Conservation (phyloP, 1,140 invertebrate genomes). For the Pseudobourletiella spinata region DNA sequence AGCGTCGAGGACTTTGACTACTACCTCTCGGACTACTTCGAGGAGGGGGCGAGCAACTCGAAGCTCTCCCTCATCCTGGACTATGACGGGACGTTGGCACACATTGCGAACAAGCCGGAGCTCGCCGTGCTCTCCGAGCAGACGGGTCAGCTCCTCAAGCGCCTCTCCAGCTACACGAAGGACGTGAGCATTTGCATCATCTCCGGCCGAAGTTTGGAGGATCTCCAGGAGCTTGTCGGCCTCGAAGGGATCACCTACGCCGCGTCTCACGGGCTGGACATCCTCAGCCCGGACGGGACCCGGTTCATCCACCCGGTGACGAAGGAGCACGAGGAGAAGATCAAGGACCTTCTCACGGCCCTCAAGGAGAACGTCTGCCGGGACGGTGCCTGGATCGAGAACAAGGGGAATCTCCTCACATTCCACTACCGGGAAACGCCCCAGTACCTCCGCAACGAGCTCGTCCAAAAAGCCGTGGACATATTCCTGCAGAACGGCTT, state of each 20-base stretch:
- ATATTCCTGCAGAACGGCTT: conserved; percentile 39
- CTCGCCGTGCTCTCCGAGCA: conserved; percentile 40
- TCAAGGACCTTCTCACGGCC: conserved; percentile 37
- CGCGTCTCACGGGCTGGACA: conserved; percentile 43
- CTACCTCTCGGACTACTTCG: conserved; percentile 39
- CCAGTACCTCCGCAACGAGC: conserved; percentile 23
- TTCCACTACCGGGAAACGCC: conserved; percentile 43
- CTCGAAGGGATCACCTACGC: conserved; percentile 43
- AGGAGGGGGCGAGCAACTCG: conserved; percentile 22
- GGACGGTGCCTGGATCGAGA: conserved; percentile 44
- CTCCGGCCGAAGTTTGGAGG: conserved; percentile 40
- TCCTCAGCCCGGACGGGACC: conserved; percentile 41
- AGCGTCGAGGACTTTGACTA: conserved; percentile 38
- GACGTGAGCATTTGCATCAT: conserved; percentile 42
- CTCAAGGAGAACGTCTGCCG: conserved; percentile 39
- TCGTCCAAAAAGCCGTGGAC: conserved; percentile 38
- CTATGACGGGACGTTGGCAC: conserved; percentile 44
- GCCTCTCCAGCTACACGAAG: conserved; percentile 38
- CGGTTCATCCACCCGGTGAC: conserved; percentile 42
- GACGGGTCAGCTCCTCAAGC: conserved; percentile 39
- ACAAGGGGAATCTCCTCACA: conserved; percentile 42
- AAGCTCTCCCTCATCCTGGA: conserved; percentile 42
- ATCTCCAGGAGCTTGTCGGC: conserved; percentile 41
- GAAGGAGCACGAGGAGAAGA: conserved; percentile 40
- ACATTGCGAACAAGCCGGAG: conserved; percentile 42